Evolutionary conservation across 2,797 vertebrate species (phyloP).

Genomic region (Silurus lanzhouensis): DNA sequence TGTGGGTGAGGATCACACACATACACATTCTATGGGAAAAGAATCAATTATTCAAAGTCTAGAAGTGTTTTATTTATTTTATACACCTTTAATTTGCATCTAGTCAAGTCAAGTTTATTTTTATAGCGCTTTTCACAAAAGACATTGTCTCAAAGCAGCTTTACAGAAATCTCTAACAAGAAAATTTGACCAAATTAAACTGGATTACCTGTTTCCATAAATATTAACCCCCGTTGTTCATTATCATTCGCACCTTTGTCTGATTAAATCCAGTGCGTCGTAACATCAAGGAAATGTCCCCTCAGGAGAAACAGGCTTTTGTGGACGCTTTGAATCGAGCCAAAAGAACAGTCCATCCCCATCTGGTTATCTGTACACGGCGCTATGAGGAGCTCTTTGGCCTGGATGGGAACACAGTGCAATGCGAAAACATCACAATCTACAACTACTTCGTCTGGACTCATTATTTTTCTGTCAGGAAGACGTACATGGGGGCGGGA

Average conservation of each 20-base stretch:
- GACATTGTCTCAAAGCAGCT: too few species aligned
- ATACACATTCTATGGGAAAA: not conserved
- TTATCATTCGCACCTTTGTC: not conserved
- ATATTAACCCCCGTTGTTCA: not conserved
- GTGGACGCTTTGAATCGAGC: conserved; percentile 84
- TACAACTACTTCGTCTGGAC: conserved; percentile 98
- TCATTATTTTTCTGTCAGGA: conserved; percentile 94
- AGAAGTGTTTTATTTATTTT: not conserved
- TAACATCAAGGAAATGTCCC: conserved; percentile 85
- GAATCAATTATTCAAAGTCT: not conserved
- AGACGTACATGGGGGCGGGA: conserved; percentile 87
- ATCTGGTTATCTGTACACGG: conserved; percentile 87
- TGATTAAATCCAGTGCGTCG: conserved; percentile 78
- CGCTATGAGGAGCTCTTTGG: conserved; percentile 85
- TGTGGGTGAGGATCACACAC: conserved; percentile 76
- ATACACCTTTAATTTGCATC: not conserved
- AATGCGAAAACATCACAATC: conserved; percentile 91
- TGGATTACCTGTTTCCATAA: not conserved
- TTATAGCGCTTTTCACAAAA: too few species aligned
- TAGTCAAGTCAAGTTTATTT: not conserved
- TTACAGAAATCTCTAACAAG: not conserved
- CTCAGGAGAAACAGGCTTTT: conserved; percentile 79
- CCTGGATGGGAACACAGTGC: conserved; percentile 83
- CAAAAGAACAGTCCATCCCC: conserved; percentile 87
- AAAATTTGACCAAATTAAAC: not conserved